Base-by-base conservation (phyloP, 2,113 vertebrate genomes). In the Mola mola region DNA sequence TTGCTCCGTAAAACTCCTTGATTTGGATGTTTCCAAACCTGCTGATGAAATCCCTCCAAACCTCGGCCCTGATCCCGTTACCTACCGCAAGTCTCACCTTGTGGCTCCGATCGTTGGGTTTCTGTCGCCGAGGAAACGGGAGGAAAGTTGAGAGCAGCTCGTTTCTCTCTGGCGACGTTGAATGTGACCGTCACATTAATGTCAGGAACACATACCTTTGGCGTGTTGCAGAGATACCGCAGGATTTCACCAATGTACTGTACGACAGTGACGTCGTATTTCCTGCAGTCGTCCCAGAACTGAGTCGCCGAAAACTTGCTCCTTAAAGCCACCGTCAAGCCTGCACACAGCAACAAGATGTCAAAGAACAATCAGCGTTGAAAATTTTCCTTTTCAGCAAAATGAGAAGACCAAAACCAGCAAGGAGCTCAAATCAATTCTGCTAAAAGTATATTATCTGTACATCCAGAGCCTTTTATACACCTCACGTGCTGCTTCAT, bases 281-380 rank as follows among this genome's bases (percentile, higher is more conserved):
- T 95, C 66, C 93, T 92, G 82, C 95, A 96, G 66, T 97, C 94
- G 4, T 93, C 92, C 94, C 94, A 96, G 75, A 96, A 96, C 61
- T 94, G 91, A 56, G 93, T 94, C 36, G 90, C 91, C 62, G 95
- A 97, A 90, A 96, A 96, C 70, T 86, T 95, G 46, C 44, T 79
- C 11, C 83, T 79, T 15, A 96, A 75, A 77, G 85, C 93, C 13
- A 95, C 0, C 9, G 94, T 93, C 26, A 88, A 88, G 53, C 94
- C 94, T 96, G 49, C 1, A 50, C 16, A 64, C 1, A 53, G 5
- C n/a, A 33, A 34, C 8, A 64, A 28, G 0, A 31, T 12, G 52
- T 53, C 24, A 43, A n/a, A 28, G 1, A 6, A 34, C 2, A 28
- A 21, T 2, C 1, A 1, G 16, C 7, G 1, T 47, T 22, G 0